Base-by-base conservation (phyloP, 2,797 vertebrate species). In the Merluccius polli region DNA sequence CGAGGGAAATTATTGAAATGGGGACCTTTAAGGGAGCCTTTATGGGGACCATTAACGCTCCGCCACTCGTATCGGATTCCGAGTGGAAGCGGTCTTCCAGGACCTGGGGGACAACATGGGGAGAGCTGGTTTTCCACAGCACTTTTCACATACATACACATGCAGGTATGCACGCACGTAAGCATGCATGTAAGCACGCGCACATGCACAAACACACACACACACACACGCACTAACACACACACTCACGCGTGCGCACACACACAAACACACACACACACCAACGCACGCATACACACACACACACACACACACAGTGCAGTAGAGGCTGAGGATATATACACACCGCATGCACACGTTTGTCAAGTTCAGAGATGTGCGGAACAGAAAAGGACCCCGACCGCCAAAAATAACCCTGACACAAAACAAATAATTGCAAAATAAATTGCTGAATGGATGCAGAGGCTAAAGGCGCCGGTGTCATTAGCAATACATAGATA, bases 71-170 rank as follows among this genome's bases (percentile, higher is more conserved):
- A 38, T 38, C 36, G 4, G 36, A 38, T 38, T 9, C 36, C 10
- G 36, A 38, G 36, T 12, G 36, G 36, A 12, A 11, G 36, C 36
- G 10, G 36, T 1, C 10, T 9, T 38, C 36, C 36, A 9, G 36
- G 36, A 38, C 36, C 36, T 11, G 36, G 36, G 10, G 10, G 36
- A 12, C 10, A 38, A 38, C 36, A 1, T 9, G 4, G 11, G 10
- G 36, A 38, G 36, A 38, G 36, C 5, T 7, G 36, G 5, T 6
- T 38, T 38, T 38, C 10, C 36, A 38, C 10, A 7, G 2, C 59
- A 65, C 59, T 65, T 65, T 21, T 27, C 81, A 82, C 32, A 36
- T 9, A 11, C 70, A 41, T 36, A 72, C 70, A 41, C 33, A 16
- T 5, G 13, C 36, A 72, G 11, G 12, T 12, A 41, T 6, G 13